phyloP scores from a whole-genome alignment of 2,113 vertebrate genomes.

The Meles meles region DNA sequence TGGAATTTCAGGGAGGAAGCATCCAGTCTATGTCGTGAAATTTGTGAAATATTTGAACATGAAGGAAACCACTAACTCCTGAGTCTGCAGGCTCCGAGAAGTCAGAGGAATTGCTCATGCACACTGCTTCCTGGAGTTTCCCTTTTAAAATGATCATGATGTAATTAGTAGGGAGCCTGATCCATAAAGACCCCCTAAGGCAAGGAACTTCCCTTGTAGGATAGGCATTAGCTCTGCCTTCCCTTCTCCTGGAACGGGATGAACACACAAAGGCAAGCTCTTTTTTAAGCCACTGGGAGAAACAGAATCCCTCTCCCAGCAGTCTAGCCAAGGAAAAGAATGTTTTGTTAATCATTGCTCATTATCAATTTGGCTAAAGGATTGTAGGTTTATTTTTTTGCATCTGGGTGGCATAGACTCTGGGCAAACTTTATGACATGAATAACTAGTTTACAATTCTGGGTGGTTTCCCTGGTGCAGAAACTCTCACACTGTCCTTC shows the following conservation, averaged over 20 bases:
- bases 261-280: neutral
- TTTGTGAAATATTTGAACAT: neutral
- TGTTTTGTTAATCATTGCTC: constrained; percentile 37
- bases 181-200: neutral
- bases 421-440: constrained; percentile 14
- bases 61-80: neutral
- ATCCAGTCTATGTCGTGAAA: neutral
- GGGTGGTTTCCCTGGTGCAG: constrained; percentile 38
- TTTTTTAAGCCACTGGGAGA: neutral
- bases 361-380: constrained; percentile 58
- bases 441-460: constrained; percentile 9
- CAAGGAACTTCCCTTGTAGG: neutral
- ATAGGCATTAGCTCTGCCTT: neutral
- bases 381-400: neutral
- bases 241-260: neutral
- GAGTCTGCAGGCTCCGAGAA: neutral
- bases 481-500: neutral
- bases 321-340: constrained; percentile 41
- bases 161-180: neutral
- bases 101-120: neutral
- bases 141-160: neutral
- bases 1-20: neutral
- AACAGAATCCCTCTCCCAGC: neutral
- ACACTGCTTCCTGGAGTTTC: neutral
- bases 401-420: constrained; percentile 9